phyloP scores from a whole-genome alignment of 2,113 vertebrate genomes.

The Bothrops jararaca region DNA sequence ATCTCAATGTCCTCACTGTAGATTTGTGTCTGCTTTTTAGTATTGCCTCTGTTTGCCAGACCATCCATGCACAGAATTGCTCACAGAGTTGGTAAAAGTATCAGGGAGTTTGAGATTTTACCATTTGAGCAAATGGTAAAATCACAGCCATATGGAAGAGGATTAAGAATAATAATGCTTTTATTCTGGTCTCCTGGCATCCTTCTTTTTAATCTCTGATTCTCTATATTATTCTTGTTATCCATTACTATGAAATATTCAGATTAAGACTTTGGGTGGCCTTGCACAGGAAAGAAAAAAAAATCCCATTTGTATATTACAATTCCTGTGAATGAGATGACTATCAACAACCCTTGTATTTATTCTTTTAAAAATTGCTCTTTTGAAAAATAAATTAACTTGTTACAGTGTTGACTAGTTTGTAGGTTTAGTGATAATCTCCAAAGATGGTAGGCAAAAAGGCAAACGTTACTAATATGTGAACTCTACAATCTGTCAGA shows the following conservation, averaged over 20 bases:
- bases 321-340: not conserved
- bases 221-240: not conserved
- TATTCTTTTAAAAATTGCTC: conserved; percentile 4
- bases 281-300: not conserved
- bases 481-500: conserved; percentile 22
- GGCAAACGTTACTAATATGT: conserved; percentile 23
- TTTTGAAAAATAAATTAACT: conserved; percentile 16
- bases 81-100: not conserved
- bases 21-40: not conserved
- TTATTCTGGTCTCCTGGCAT: not conserved
- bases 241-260: not conserved
- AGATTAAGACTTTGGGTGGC: not conserved
- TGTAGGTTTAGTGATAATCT: conserved; percentile 25
- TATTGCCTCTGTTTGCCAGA: not conserved
- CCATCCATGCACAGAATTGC: not conserved
- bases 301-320: not conserved
- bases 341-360: not conserved
- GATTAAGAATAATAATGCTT: not conserved
- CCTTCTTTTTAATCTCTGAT: not conserved
- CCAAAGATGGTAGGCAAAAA: conserved; percentile 9
- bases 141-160: not conserved
- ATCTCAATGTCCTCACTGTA: too few species aligned
- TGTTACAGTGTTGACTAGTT: conserved; percentile 7
- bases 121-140: not conserved
- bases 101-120: too few species aligned